Evolutionary conservation across 2,797 vertebrate genomes (phyloP), one percentile per base, ranked within the genome.

Genomic region (Urocyon cinereoargenteus): DNA sequence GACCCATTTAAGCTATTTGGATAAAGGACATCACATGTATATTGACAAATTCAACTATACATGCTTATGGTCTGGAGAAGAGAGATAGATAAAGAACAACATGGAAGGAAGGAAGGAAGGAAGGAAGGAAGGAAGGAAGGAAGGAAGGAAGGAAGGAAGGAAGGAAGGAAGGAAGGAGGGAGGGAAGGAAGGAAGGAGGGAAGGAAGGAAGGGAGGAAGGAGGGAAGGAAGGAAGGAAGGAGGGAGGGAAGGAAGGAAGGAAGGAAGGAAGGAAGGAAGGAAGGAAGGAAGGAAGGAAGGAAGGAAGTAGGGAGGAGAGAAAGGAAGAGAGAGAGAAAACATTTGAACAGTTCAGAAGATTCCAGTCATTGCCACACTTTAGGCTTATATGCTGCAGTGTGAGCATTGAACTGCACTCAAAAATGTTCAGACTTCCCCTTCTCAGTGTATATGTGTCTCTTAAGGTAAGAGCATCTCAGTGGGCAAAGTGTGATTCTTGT

Each of bases 111-210:
- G 64, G 28, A 7, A 13, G 26, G 31, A 49, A 90, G 49, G 10
- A n/a, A 22, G 10, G 14, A 19, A 26, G 45, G 14, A 13, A 66
- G 18, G 21, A 1, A 49, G 36, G 13, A 16, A 51, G 26, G 6
- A 28, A 36, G 22, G 59, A 1, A 21, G 5, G 22, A 1, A 7
- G 10, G 45, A 10, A 22, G 2, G 18, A 2, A 15, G 7, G 6
- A 26, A 9, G 15, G 22, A 2, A 19, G 0, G 16, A 2, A 64
- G 3, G 7, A 2, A 77, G 26, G 10, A 2, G 21, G 1, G 4
- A 8, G 0, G 10, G 31, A 26, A 9, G 19, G 24, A 8, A 12
- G 5, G 18, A 31, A 8, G 59, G 10, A 53, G 18, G n/a, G 24
- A 40, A 5, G 5, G 6, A 55, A n/a, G 19, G 13, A 6, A 45